Percentiles rank a stretch among this genome's conserved stretches.
These are phyloP conservation scores for Hetaerina americana DNA, from an alignment of 1,140 invertebrate species.

Conservation along the genomic window DNA sequence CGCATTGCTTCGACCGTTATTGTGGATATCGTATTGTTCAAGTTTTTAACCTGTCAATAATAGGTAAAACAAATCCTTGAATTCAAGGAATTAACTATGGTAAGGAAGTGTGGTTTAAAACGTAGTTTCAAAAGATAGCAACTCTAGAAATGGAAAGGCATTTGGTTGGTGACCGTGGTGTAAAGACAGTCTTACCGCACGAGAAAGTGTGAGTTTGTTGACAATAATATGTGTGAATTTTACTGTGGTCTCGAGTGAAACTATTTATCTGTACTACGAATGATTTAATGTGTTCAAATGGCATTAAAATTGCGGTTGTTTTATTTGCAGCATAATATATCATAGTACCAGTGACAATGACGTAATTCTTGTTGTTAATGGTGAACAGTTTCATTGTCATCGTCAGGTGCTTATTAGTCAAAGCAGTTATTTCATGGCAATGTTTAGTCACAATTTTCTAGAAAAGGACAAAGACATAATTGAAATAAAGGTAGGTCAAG, in stretches of 20 bases:
- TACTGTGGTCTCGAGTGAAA: neutral
- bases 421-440: conserved; percentile 34
- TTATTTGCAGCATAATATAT: neutral
- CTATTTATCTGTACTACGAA: neutral
- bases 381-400: conserved; percentile 26
- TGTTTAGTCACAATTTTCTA: conserved; percentile 32
- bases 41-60: too few relatives aligned
- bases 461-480: conserved; percentile 27
- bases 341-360: neutral
- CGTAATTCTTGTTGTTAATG: conserved; percentile 15
- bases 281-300: neutral
- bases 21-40: too few relatives aligned
- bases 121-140: too few relatives aligned
- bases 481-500: conserved; percentile 17
- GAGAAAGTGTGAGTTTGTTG: neutral
- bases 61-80: too few relatives aligned
- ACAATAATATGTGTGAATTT: neutral
- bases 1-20: too few relatives aligned
- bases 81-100: too few relatives aligned
- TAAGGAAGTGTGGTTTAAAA: too few relatives aligned
- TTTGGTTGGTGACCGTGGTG: neutral
- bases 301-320: neutral
- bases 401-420: conserved; percentile 29
- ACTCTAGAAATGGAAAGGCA: too few relatives aligned
- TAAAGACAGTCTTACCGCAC: neutral